Evolutionary conservation across 2,888 invertebrate genomes (phyloP).

Genomic region (Arge pagana): DNA sequence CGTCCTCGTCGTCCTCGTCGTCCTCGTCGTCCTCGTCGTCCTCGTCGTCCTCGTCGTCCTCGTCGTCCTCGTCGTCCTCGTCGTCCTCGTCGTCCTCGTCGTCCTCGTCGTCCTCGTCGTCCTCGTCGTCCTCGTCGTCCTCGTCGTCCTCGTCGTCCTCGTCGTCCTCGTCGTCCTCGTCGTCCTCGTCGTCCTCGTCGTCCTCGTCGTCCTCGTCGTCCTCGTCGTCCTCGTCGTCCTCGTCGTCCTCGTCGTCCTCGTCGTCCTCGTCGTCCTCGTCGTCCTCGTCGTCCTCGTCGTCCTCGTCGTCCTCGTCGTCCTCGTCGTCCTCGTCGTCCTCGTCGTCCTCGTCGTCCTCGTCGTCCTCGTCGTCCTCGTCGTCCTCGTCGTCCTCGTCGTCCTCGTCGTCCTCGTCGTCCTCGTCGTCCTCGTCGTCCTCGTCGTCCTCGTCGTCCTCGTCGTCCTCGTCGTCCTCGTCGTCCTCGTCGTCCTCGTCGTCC

Average conservation of each 20-base stretch:
- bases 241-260: background rate
- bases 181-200: too few species aligned
- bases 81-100: slow-evolving; percentile 4
- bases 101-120: slow-evolving; percentile 5
- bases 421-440: too few species aligned
- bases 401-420: too few species aligned
- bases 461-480: too few species aligned
- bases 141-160: background rate
- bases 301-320: background rate
- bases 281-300: background rate
- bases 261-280: slow-evolving; percentile 3
- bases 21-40: background rate
- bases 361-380: background rate
- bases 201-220: too few species aligned
- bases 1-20: background rate
- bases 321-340: background rate
- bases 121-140: too few species aligned
- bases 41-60: background rate
- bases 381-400: too few species aligned
- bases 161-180: background rate
- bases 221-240: slow-evolving; percentile 12
- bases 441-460: background rate
- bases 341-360: background rate
- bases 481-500: background rate
- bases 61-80: background rate